These are phyloP conservation scores for Nettapus auritus DNA, from an alignment of 2,113 vertebrate species.

Conservation along the genomic window DNA sequence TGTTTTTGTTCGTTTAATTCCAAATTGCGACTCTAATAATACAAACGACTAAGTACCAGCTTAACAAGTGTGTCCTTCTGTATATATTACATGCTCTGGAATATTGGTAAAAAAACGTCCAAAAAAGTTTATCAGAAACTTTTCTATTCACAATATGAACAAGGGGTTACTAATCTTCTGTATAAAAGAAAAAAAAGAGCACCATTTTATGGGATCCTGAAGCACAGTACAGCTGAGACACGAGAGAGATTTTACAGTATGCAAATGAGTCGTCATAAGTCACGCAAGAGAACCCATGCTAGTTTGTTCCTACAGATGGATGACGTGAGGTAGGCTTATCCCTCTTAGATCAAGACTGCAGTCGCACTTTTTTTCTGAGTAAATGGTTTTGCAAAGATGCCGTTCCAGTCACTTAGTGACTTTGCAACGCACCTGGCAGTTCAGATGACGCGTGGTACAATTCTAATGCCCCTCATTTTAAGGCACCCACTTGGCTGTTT, in stretches of 20 bases:
- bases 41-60: conserved; percentile 97
- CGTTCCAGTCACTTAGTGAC: conserved; percentile 56
- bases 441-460: neutral
- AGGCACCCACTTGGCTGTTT: conserved; percentile 74
- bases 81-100: conserved; percentile 97
- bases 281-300: conserved; percentile 18
- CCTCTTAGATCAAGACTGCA: conserved; percentile 70
- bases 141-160: conserved; percentile 91
- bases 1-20: conserved; percentile 52
- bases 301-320: conserved; percentile 64
- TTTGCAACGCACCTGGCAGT: neutral
- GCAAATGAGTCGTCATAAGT: conserved; percentile 19
- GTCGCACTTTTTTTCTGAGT: neutral
- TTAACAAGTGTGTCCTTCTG: conserved; percentile 88
- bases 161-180: conserved; percentile 80
- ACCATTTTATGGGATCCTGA: conserved; percentile 86
- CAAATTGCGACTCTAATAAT: conserved; percentile 82
- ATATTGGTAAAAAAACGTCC: conserved; percentile 85
- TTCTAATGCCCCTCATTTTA: conserved; percentile 72
- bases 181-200: conserved; percentile 80
- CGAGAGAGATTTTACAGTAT: conserved; percentile 24
- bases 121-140: conserved; percentile 82
- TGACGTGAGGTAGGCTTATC: conserved; percentile 80
- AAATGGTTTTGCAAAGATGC: neutral
- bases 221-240: conserved; percentile 69